Conservation (phyloP, 2,797 vertebrate genomes). For the Lycodopsis pacificus region DNA sequence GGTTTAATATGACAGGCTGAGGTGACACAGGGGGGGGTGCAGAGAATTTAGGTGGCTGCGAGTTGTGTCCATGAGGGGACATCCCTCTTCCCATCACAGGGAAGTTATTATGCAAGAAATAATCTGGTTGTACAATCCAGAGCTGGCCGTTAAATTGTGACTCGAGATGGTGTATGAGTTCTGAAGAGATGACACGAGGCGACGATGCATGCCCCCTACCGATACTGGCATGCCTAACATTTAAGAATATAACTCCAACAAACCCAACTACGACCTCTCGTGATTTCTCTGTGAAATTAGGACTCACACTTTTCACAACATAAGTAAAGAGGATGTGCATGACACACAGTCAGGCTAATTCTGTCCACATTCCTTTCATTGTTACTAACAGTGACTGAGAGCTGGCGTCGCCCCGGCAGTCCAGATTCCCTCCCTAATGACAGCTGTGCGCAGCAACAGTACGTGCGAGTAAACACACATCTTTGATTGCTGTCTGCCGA, state of each 20-base stretch:
- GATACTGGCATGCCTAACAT: constrained; percentile 11
- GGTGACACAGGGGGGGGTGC: constrained; percentile 18
- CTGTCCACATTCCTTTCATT: constrained; percentile 36
- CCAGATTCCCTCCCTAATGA: constrained; percentile 11
- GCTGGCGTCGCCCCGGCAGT: constrained; percentile 26
- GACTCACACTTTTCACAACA: constrained; percentile 20
- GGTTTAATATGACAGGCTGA: constrained; percentile 24
- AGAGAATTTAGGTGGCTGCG: constrained; percentile 51
- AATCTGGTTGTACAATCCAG: constrained; percentile 71
- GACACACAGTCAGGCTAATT: constrained; percentile 41
- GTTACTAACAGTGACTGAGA: constrained; percentile 33
- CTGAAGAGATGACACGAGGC: constrained; percentile 3
- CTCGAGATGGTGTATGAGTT: constrained; percentile 14
- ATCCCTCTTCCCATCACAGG: constrained; percentile 29
- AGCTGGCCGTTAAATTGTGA: constrained; percentile 31
- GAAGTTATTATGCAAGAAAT: constrained; percentile 65
- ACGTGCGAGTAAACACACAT: constrained; percentile 17
- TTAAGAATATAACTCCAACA: constrained; percentile 15
- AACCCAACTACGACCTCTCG: constrained; percentile 18
- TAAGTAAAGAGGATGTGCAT: constrained; percentile 30
- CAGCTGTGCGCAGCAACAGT: constrained; percentile 13
- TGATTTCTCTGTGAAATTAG: constrained; percentile 8
- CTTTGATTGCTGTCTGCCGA: constrained; percentile 14
- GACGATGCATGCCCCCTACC: background rate
- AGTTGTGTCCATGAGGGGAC: constrained; percentile 35